A percentile compares a stretch with the other conserved stretches of the same genome.
Evolutionary conservation across 23 tunicate species (phyloP).

Genomic region (Halocynthia aurantium): DNA sequence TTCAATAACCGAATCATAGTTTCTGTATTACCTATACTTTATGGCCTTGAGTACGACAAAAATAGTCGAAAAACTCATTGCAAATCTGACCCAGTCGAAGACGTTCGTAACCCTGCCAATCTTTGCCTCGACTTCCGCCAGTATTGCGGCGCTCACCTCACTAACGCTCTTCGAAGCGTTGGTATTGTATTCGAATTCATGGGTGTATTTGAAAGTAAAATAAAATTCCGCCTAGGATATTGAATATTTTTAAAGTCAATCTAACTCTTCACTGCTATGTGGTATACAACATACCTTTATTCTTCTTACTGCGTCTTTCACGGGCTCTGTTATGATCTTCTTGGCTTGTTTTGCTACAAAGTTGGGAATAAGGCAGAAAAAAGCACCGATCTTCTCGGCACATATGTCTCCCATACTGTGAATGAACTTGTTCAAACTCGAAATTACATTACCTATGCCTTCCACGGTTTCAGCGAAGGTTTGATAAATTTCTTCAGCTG

Average conservation of each 20-base stretch:
- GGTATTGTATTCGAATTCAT: conserved; percentile 46
- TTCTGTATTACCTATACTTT: conserved; percentile 46
- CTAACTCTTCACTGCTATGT: background rate
- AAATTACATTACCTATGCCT: conserved; percentile 24
- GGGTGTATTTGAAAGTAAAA: conserved; percentile 7
- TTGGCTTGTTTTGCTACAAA: conserved; percentile 61
- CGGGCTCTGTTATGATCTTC: conserved; percentile 35
- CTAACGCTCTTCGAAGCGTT: conserved; percentile 36
- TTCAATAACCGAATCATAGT: background rate
- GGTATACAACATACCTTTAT: conserved; percentile 32
- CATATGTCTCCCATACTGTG: conserved; percentile 42
- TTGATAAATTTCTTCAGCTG: conserved; percentile 50
- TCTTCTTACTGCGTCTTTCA: conserved; percentile 27
- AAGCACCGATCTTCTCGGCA: conserved; percentile 39
- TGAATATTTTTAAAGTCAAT: background rate
- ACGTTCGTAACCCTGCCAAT: conserved; percentile 28
- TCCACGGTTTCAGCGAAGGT: conserved; percentile 36
- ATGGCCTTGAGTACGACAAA: conserved; percentile 62
- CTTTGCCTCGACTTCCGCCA: conserved; percentile 47
- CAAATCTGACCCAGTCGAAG: conserved; percentile 55
- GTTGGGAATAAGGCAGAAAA: conserved; percentile 62
- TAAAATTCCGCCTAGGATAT: background rate
- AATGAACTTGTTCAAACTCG: conserved; percentile 36
- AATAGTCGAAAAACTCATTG: conserved; percentile 36
- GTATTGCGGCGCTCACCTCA: conserved; percentile 38